Evolutionary conservation across 2,797 vertebrate genomes (phyloP).

Genomic region (Botia almorhae): DNA sequence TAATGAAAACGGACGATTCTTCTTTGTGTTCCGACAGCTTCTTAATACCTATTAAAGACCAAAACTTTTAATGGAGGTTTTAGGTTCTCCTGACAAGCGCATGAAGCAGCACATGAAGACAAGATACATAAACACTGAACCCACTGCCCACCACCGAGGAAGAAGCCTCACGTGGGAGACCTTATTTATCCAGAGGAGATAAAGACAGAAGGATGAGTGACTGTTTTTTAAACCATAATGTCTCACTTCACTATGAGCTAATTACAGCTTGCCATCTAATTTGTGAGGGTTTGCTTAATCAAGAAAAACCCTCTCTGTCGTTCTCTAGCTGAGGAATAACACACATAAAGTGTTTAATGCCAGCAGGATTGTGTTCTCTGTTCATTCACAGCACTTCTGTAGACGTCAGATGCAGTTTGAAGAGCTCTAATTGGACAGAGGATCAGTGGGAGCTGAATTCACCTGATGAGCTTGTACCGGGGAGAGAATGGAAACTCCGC

Average conservation of each 20-base stretch:
- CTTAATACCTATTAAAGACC: constrained; percentile 87
- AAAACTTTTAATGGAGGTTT: constrained; percentile 88
- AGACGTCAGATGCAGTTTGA: constrained; percentile 80
- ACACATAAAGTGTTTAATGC: constrained; percentile 85
- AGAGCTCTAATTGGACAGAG: constrained; percentile 81
- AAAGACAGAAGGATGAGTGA: constrained; percentile 84
- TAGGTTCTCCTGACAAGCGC: constrained; percentile 85
- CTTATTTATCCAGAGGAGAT: constrained; percentile 79
- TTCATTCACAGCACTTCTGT: constrained; percentile 77
- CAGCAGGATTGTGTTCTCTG: constrained; percentile 75
- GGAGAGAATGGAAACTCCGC: constrained; percentile 68
- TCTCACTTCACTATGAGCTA: constrained; percentile 79
- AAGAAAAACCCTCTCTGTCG: constrained; percentile 62
- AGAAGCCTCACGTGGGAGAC: constrained; percentile 78
- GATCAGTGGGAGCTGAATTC: constrained; percentile 76
- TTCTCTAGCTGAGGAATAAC: constrained; percentile 78
- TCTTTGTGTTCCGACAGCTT: constrained; percentile 85
- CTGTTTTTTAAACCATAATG: constrained; percentile 79
- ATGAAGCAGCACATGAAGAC: constrained; percentile 81
- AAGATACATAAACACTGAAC: constrained; percentile 81
- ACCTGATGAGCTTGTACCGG: constrained; percentile 80
- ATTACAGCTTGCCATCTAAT: constrained; percentile 83
- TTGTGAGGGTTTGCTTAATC: constrained; percentile 75
- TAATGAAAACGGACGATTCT: constrained; percentile 84
- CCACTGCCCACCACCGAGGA: constrained; percentile 74